Base-by-base conservation (phyloP, 2,888 invertebrate species). In the Metalampra italica region DNA sequence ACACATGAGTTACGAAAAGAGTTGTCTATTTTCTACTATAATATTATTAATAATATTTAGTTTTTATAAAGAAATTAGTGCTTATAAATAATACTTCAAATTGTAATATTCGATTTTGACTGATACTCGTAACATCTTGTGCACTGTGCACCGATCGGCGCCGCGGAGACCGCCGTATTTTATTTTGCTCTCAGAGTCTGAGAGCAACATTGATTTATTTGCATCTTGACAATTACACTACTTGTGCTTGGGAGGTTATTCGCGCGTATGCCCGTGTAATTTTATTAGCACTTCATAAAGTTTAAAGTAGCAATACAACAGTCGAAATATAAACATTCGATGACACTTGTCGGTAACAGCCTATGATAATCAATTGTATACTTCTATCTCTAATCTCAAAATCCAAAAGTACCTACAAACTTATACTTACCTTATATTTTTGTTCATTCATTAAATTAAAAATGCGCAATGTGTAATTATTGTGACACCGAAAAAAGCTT, bases 141-240 rank as follows among this genome's bases (percentile, higher is more conserved):
- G 3, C 37, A 37, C 12, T 37, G 43, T 34, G 42, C 46, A 43
- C 47, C 37, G 48, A 7, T 22, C 32, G 32, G 37, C 34, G 45
- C 44, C 39, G 30, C 50, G 37, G 43, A 47, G 46, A 42, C 46
- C 46, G 49, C 52, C 59, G 62, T 78, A 78, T 75, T 71, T 77
- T 76, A 78, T 71, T 69, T 68, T 66, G 66, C 63, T 68, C 64
- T 61, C 3, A 32, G 22, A 22, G 32, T 32, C 32, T 32, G 70
- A 71, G 71, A 68, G 62, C 40, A 40, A 44, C 61, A 61, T 74
- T 83, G 82, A 86, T 86, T 86, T 86, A 84, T 82, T 62, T 53
- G 56, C 66, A 66, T 67, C 68, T 63, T 64, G 64, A 72, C 76
- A 76, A 81, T 82, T 82, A 83, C 74, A 70, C 68, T 72, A 68